A percentile compares a stretch with the other conserved stretches of the same genome.
These are phyloP conservation scores for Gryllus longicercus DNA, from an alignment of 2,888 invertebrate genomes.

Conservation along the genomic window DNA sequence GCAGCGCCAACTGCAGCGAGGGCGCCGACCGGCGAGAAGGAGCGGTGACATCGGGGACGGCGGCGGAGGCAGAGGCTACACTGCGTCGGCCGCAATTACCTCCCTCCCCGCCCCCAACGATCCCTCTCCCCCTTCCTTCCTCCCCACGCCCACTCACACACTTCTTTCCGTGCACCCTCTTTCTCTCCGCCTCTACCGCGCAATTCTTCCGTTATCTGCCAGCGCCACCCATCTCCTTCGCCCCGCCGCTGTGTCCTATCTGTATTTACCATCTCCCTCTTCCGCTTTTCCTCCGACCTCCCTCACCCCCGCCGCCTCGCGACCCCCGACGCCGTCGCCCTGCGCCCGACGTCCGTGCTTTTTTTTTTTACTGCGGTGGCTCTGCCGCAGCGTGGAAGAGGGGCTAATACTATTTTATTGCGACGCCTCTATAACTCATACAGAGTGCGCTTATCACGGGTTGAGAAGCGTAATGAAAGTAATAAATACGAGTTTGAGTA, in stretches of 20 bases:
- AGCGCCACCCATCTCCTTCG: background rate
- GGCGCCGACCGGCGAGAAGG: too few species aligned
- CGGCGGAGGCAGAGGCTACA: too few species aligned
- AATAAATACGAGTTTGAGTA: background rate
- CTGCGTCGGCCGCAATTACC: background rate
- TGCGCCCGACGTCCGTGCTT: background rate
- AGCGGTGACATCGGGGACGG: too few species aligned
- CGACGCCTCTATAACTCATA: background rate
- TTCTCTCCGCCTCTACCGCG: background rate
- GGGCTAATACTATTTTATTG: slow-evolving; percentile 5
- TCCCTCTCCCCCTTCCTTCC: background rate
- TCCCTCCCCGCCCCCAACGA: background rate
- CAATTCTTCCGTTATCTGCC: background rate
- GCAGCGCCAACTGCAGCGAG: too few species aligned
- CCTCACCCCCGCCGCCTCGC: background rate
- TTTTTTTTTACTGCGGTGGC: background rate
- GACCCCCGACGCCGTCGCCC: background rate
- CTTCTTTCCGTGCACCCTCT: background rate
- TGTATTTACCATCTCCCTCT: background rate
- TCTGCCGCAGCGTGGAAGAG: background rate
- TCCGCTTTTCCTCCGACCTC: background rate
- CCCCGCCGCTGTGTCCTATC: background rate
- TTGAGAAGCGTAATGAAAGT: background rate
- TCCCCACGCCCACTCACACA: background rate
- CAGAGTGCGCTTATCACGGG: background rate